Evolutionary conservation across 2,797 vertebrate genomes (phyloP), one percentile per base, ranked within the genome.

Genomic region (Sebastes baramenuke): DNA sequence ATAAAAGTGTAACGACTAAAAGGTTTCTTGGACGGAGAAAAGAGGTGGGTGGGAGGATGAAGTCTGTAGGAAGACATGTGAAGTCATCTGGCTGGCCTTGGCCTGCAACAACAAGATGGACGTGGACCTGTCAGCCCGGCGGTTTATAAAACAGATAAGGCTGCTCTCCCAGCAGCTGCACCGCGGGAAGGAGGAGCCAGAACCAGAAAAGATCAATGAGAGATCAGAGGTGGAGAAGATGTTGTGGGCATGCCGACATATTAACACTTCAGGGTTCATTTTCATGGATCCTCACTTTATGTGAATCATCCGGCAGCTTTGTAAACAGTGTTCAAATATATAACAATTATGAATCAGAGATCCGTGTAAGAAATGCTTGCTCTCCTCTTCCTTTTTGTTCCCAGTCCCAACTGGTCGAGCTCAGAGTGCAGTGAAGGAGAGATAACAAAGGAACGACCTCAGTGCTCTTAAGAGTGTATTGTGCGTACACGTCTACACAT

Each of bases 81-180:
- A 22, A 55, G 65, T 78, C 68, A 49, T 72, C 56, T 56, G 38
- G 24, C 36, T 69, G 81, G 84, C 80, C 85, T 89, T 88, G 87
- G 42, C 54, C 24, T 42, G 29, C 20, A 75, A 59, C 18, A 54
- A 29, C 5, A 38, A 18, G 66, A 62, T 0, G 1, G 76, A 79
- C 46, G 8, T 32, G 56, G 64, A 56, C 42, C 65, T 65, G 2
- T 74, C 59, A 25, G 30, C 34, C 3, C 5, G 5, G 36, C 12
- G 36, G 38, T 38, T 38, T 8, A 66, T 18, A 80, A 30, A 14
- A 22, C 20, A 81, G 87, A 88, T 76, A 78, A 82, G 49, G 32
- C 29, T 24, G 14, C 62, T 79, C 38, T 42, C 34, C 38, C 29
- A 61, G 67, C 88, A 89, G 87, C 89, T 90, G 84, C 67, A 76